These are phyloP conservation scores for Spatula clypeata DNA, from an alignment of 2,797 vertebrate genomes.

Conservation along the genomic window DNA sequence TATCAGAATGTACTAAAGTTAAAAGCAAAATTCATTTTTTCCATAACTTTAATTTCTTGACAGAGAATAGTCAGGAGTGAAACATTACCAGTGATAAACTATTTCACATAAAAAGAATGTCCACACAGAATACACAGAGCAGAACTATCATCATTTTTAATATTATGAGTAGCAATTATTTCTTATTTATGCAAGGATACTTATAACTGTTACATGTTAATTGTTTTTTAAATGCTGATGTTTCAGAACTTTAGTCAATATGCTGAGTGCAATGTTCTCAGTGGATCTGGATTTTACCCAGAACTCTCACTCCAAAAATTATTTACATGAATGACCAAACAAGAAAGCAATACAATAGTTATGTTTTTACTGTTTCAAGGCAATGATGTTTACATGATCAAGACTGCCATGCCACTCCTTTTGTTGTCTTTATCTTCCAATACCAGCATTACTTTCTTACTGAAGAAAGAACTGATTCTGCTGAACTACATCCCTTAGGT, in stretches of 20 bases:
- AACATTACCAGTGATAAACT: background rate
- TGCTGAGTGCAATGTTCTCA: background rate
- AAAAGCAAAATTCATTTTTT: constrained; percentile 22
- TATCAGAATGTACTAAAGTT: background rate
- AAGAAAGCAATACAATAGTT: background rate
- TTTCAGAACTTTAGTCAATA: background rate
- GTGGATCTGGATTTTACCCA: background rate
- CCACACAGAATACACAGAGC: background rate
- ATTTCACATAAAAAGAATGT: background rate
- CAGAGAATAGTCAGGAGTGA: background rate
- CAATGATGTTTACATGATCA: background rate
- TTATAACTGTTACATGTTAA: background rate
- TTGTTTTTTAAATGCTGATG: background rate
- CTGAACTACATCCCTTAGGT: background rate
- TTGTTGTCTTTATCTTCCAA: background rate
- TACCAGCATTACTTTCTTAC: background rate
- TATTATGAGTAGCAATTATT: background rate
- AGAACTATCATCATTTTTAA: background rate
- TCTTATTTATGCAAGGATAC: background rate
- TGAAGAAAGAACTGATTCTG: background rate
- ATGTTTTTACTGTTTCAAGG: background rate
- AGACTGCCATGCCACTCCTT: background rate
- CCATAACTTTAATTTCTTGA: background rate
- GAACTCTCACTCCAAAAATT: background rate
- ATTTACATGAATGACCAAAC: background rate